Percentiles rank a stretch among this genome's conserved stretches.
Conservation (phyloP, 2,888 invertebrate genomes). For the Epirrhoe tristata region DNA sequence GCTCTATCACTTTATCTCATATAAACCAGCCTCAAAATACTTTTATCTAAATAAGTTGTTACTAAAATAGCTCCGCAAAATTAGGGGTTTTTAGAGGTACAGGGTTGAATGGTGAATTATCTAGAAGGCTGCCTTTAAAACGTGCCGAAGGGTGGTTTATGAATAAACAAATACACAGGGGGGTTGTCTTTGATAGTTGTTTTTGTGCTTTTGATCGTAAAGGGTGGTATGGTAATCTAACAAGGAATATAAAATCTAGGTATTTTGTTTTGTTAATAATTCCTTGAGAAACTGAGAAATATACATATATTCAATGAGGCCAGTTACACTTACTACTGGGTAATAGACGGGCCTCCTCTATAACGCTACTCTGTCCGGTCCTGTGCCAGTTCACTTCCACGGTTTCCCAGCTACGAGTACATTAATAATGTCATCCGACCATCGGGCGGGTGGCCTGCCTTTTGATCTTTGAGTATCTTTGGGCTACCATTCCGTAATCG, state of each 20-base stretch:
- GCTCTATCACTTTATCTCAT: not conserved
- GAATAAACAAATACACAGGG: conserved; percentile 13
- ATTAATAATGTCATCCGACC: no score
- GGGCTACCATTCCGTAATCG: no score
- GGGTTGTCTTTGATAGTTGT: conserved; percentile 4
- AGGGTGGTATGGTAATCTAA: not conserved
- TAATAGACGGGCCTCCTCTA: no score
- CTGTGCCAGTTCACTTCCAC: no score
- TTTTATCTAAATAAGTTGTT: conserved; percentile 5
- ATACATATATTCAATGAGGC: no score
- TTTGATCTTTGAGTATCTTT: no score
- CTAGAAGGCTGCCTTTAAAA: conserved; percentile 17
- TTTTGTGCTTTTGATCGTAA: conserved; percentile 16
- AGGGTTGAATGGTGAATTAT: conserved; percentile 11
- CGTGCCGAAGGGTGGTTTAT: conserved; percentile 9
- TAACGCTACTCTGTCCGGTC: no score
- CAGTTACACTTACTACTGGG: no score
- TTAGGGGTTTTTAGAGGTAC: conserved; percentile 8
- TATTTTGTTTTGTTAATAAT: not conserved
- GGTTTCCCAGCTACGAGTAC: no score
- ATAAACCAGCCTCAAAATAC: not conserved
- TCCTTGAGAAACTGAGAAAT: no score
- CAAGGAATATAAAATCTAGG: not conserved
- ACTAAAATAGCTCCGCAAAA: conserved; percentile 11
- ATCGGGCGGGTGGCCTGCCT: no score